Evolutionary conservation across 2,113 vertebrate species (phyloP), one percentile per base, ranked within the genome.

Genomic region (Tetraodon nigroviridis): DNA sequence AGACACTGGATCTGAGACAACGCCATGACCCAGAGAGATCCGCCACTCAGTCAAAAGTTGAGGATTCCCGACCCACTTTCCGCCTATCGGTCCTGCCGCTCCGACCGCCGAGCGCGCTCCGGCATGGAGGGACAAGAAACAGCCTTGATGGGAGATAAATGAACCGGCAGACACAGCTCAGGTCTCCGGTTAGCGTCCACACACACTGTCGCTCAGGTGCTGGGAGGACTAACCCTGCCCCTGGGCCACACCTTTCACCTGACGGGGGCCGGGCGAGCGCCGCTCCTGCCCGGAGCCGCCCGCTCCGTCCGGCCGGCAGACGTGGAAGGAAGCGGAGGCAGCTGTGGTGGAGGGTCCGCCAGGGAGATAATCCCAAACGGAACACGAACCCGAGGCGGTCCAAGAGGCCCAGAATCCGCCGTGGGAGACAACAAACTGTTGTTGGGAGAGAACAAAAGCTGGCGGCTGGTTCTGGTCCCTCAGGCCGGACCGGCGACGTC

Each of bases 1-100:
- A 99, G 84, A 67, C 97, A 99, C 81, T 97, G 95, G 47, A 98
- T 83, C 86, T 99, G 97, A 37, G 97, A 99, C 69, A 94, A 78
- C 65, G 97, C 97, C 97, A 99, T 90, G 60, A 2, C 48, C 8
- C 7, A 24, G 5, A 24, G 46, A 15, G 3, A 8, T 10, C 20
- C 64, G 7, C 48, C 11, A 21, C 40, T 52, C 37, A 55, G 5
- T 18, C 11, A 71, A 51, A 0, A 55, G 20, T 59, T 47, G 47
- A 71, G 17, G 1, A 7, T 15, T 1, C 8, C 17, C 55, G 55
- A 80, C 63, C 69, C 71, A 61, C 11, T 76, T 61, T 61, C 21
- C 60, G 29, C 24, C 20, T 1, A 24, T 48, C 10, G 2, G 51
- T 61, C 57, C 45, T 1, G 10, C 19, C n/a, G 56, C 57, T 83